phyloP scores from a whole-genome alignment of 2,797 vertebrate genomes.

The Lutra lutra region DNA sequence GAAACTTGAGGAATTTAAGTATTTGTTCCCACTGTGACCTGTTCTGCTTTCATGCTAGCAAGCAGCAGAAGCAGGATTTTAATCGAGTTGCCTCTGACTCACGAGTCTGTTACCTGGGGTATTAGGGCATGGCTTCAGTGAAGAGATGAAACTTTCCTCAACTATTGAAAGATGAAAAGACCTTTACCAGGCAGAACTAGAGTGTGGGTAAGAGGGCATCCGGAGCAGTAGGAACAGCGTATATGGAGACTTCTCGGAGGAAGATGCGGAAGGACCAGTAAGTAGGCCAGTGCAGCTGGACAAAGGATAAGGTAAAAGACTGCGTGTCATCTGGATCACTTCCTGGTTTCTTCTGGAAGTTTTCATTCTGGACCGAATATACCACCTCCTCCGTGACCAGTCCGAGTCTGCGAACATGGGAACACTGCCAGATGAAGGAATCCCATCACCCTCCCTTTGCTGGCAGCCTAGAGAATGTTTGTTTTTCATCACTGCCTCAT shows the following conservation, averaged over 20 bases:
- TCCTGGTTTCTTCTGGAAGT: background rate
- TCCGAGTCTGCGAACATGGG: background rate
- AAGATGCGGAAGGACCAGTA: background rate
- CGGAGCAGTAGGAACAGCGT: accelerated
- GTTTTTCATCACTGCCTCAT: constrained; percentile 71
- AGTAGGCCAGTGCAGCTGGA: background rate
- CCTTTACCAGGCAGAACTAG: background rate
- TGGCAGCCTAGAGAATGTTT: constrained; percentile 68
- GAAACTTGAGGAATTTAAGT: background rate
- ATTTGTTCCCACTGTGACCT: background rate
- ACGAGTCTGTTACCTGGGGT: background rate
- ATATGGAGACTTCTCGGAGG: background rate
- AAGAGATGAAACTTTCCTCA: background rate
- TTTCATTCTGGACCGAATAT: background rate
- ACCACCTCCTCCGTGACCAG: background rate
- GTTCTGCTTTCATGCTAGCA: background rate
- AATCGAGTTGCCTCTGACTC: background rate
- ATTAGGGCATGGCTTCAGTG: background rate
- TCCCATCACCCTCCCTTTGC: background rate
- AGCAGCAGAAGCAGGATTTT: background rate
- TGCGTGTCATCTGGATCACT: background rate
- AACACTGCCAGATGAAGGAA: background rate
- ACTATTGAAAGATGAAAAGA: background rate
- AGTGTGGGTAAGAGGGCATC: background rate
- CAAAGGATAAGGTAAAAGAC: background rate